Base-by-base conservation (phyloP, 2,113 vertebrate species). In the Melanotaenia duboulayi region DNA sequence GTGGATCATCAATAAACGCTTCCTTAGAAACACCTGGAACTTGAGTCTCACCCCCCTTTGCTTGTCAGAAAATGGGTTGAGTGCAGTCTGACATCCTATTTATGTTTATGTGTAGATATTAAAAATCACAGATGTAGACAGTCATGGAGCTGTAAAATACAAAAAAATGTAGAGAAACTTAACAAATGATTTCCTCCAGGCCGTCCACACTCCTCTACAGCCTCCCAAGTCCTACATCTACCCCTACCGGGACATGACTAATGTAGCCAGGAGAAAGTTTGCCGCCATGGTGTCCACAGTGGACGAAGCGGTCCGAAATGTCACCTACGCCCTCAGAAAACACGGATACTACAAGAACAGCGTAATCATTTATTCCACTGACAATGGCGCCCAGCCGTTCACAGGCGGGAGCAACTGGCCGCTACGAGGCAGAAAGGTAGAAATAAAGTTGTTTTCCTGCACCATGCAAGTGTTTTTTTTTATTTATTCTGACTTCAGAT, bases 361-460 rank as follows among this genome's bases (percentile, higher is more conserved):
- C 0, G 86, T 99, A 32, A 95, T 99, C 0, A 81, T 99, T 77
- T 99, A 95, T 91, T 98, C 97, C 81, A 97, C 96, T 0, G 97
- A 99, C 80, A 99, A 99, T 0, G 97, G 97, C 0, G 97, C 96
- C 3, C 97, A 99, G 83, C 97, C 97, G 0, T 98, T 98, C 84
- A 96, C 95, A 0, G 97, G 97, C 4, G 97, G 97, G 23, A 98
- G 96, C 92, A 99, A 99, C 91, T 99, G 97, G 97, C 97, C 97
- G 0, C 94, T 99, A 0, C 88, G 97, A 44, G 97, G 97, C 1
- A 94, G 96, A 12, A 99, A 99, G 90, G 90, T 90, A 32, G 23
- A 12, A 20, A 20, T 0, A 0, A 16, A 8, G 0, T 4, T 13
- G 19, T 17, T 13, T 7, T 25, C 16, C 42, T 17, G 32, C 11